Evolutionary conservation across 2,113 vertebrate species (phyloP).

Genomic region (Catharus fuscescens): DNA sequence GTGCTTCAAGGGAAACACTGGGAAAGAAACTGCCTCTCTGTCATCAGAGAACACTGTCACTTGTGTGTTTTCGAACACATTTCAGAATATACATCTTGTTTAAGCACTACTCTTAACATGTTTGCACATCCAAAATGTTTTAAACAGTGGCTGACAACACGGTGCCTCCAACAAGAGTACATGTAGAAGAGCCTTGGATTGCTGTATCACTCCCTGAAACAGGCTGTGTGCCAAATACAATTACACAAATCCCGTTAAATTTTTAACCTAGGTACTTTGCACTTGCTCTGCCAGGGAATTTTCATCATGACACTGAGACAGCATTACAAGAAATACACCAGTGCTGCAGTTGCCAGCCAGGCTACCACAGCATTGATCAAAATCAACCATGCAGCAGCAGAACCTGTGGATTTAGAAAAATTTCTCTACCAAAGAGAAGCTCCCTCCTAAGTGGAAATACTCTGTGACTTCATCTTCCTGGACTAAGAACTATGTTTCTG

Average conservation of each 20-base stretch:
- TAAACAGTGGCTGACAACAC: conserved; percentile 6
- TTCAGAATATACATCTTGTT: neutral
- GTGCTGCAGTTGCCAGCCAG: neutral
- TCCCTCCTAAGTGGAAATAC: neutral
- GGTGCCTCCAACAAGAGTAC: neutral
- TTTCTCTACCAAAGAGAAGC: neutral
- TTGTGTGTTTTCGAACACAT: neutral
- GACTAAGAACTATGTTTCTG: neutral
- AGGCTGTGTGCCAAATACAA: neutral
- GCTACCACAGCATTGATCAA: neutral
- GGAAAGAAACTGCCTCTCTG: neutral
- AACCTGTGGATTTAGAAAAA: neutral
- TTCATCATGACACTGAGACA: neutral
- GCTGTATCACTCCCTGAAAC: neutral
- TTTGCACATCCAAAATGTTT: conserved; percentile 27
- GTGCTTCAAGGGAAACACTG: neutral
- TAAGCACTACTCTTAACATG: neutral
- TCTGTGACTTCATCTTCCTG: neutral
- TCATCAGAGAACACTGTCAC: neutral
- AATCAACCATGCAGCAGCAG: neutral
- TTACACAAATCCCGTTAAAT: neutral
- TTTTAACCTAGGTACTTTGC: conserved; percentile 17
- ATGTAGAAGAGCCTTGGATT: neutral
- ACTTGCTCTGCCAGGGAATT: neutral
- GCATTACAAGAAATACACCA: neutral